Percentiles rank a stretch among this genome's conserved stretches.
phyloP scores from a whole-genome alignment of 2,888 invertebrate genomes.

The Argyresthia goedartella region DNA sequence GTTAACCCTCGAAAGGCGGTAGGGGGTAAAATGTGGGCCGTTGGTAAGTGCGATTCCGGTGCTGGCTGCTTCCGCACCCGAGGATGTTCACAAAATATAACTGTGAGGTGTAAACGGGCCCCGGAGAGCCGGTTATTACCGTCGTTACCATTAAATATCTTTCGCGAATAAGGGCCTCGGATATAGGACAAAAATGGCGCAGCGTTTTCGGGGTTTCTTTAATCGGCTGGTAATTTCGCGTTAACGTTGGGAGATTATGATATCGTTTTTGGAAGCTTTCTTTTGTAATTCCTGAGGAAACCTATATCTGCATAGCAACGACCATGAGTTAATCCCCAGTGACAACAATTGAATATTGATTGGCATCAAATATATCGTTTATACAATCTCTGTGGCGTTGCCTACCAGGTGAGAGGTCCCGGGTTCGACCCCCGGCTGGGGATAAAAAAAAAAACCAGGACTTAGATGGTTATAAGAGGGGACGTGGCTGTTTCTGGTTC shows the following conservation, averaged over 20 bases:
- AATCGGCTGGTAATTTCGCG: conserved; percentile 1
- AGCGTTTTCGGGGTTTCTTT: conserved; percentile 6
- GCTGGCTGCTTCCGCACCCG: conserved; percentile 32
- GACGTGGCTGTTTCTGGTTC: too few species aligned
- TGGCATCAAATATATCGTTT: too few species aligned
- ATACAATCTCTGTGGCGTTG: too few species aligned
- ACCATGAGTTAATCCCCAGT: too few species aligned
- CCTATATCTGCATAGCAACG: too few species aligned
- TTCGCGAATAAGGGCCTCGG: conserved; percentile 41
- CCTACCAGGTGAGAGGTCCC: too few species aligned
- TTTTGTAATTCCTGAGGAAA: too few species aligned
- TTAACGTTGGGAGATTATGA: background rate
- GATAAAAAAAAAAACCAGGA: too few species aligned
- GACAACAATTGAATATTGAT: too few species aligned
- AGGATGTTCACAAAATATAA: conserved; percentile 38
- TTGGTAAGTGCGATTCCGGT: conserved; percentile 6
- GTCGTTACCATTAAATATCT: conserved; percentile 56
- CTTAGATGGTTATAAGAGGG: too few species aligned
- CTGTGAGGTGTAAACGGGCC: conserved; percentile 48
- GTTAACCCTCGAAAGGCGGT: conserved; percentile 8
- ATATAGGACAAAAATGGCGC: conserved; percentile 43
- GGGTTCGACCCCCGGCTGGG: too few species aligned
- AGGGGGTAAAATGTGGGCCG: conserved; percentile 28
- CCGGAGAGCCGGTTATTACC: conserved; percentile 45
- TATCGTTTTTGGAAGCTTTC: too few species aligned